Evolutionary conservation across 2,888 invertebrate genomes (phyloP).

Genomic region (Eurytoma adleriae): DNA sequence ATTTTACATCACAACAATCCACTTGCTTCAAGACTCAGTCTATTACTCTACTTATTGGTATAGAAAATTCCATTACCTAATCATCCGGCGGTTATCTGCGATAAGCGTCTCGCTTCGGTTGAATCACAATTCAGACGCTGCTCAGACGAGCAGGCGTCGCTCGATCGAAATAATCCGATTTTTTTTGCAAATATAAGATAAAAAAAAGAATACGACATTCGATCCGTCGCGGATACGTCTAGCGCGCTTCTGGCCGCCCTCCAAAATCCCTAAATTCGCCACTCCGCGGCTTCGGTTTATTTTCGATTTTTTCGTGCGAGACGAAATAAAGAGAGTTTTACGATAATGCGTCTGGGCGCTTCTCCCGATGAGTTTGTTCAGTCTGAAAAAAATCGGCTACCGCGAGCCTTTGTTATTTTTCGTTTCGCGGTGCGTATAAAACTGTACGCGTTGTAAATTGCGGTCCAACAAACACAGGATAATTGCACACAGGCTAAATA

Average conservation of each 20-base stretch:
- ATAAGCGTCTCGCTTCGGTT: background rate
- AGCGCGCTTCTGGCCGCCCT: constrained; percentile 21
- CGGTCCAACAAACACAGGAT: background rate
- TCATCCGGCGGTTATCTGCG: constrained; percentile 1
- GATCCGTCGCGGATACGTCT: constrained; percentile 22
- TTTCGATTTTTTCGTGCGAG: constrained; percentile 30
- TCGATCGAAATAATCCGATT: background rate
- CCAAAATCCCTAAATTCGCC: constrained; percentile 21
- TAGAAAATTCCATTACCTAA: constrained; percentile 26
- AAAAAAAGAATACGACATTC: background rate
- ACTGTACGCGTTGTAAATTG: too few relatives aligned
- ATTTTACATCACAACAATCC: too few relatives aligned
- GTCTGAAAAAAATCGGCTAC: background rate
- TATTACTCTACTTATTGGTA: background rate
- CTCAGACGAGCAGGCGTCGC: constrained; percentile 1
- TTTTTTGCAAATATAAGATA: too few relatives aligned
- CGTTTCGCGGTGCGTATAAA: too few relatives aligned
- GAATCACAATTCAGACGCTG: background rate
- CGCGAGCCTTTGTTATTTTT: too few relatives aligned
- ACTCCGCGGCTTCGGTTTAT: constrained; percentile 4
- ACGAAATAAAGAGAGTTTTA: background rate
- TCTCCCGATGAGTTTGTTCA: background rate
- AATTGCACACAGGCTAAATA: constrained; percentile 11
- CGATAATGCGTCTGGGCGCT: background rate
- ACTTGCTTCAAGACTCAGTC: background rate